Evolutionary conservation across 2,113 vertebrate species (phyloP).

Genomic region (Glaucomys volans): DNA sequence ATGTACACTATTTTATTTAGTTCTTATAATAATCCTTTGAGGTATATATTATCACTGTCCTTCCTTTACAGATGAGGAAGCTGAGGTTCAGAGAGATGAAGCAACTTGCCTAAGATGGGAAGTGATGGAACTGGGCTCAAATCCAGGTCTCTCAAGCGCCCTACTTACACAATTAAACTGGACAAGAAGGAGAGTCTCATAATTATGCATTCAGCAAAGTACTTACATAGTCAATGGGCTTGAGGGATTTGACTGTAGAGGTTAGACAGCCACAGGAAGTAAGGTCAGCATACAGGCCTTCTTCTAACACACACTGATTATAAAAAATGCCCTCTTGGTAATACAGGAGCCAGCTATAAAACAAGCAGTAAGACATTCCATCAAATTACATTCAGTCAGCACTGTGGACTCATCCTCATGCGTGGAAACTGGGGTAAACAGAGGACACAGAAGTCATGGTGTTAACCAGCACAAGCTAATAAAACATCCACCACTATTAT

Average conservation of each 20-base stretch:
- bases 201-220: neutral
- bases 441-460: rapidly evolving
- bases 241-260: constrained; percentile 89
- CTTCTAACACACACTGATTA: constrained; percentile 92
- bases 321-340: constrained; percentile 86
- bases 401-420: neutral
- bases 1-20: neutral
- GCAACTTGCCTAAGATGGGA: neutral
- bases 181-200: constrained; percentile 48
- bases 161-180: neutral
- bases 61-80: neutral
- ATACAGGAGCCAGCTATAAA: constrained; percentile 91
- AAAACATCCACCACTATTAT: neutral
- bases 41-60: neutral
- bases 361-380: constrained; percentile 58
- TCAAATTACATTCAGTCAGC: constrained; percentile 75
- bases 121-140: neutral
- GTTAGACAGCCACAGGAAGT: constrained; percentile 89
- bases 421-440: neutral
- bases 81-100: neutral
- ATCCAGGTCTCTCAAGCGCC: neutral
- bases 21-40: neutral
- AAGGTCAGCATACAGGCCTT: constrained; percentile 92
- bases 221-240: constrained; percentile 92
- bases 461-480: neutral